A percentile compares a stretch with the other conserved stretches of the same genome.
phyloP scores from a whole-genome alignment of 2,797 vertebrate species.

The Enteromius fasciolatus region DNA sequence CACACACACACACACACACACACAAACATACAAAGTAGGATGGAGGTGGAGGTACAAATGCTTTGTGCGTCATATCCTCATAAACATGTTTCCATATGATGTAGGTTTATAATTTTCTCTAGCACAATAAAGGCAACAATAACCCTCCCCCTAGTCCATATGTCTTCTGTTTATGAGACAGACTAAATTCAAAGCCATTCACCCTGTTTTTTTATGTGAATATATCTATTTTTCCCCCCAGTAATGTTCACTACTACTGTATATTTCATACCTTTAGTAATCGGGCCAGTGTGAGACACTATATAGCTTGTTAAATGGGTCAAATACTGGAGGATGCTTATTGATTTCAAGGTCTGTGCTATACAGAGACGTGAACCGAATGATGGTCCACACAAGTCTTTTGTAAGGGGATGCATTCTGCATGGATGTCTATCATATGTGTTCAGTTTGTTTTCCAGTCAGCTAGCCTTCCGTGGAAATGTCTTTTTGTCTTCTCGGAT shows the following conservation, averaged over 20 bases:
- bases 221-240: not conserved
- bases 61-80: not conserved
- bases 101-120: not conserved
- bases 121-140: conserved; percentile 8
- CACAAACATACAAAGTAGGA: not conserved
- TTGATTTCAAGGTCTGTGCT: conserved; percentile 28
- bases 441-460: no score
- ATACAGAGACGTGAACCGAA: not conserved
- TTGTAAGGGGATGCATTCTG: no score
- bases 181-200: conserved; percentile 18
- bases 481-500: not conserved
- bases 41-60: not conserved
- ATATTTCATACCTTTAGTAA: not conserved
- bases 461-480: not conserved
- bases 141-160: not conserved
- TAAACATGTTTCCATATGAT: conserved; percentile 4
- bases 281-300: conserved; percentile 14
- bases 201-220: not conserved
- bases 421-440: no score
- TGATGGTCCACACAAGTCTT: no score
- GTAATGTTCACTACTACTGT: not conserved
- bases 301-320: conserved; percentile 39
- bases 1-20: no score
- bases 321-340: conserved; percentile 37
- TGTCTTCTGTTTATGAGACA: conserved; percentile 16